phyloP scores from a whole-genome alignment of 2,113 vertebrate genomes.

The Dipodomys merriami region DNA sequence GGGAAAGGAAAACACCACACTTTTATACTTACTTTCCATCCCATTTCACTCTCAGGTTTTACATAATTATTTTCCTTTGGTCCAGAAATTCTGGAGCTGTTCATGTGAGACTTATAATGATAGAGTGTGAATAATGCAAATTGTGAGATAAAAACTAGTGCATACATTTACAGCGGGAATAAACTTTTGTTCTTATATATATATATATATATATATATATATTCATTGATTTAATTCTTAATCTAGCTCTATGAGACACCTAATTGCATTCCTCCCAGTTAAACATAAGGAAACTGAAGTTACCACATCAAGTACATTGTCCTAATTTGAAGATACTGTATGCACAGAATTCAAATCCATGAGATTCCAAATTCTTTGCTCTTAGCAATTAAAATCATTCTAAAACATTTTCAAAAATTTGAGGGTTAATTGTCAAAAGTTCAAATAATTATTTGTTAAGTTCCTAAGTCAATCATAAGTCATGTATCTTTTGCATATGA shows the following conservation, averaged over 20 bases:
- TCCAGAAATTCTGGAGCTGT: slow-evolving; percentile 11
- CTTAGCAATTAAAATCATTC: neutral
- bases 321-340: neutral
- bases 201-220: too few species aligned
- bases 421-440: neutral
- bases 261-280: neutral
- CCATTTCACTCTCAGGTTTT: neutral
- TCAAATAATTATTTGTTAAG: slow-evolving; percentile 42
- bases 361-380: slow-evolving; percentile 12
- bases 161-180: neutral
- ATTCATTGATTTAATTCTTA: slow-evolving; percentile 2
- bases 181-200: neutral
- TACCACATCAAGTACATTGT: neutral
- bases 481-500: neutral
- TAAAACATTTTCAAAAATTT: slow-evolving; percentile 31
- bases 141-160: neutral
- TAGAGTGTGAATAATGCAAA: neutral
- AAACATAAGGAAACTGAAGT: neutral
- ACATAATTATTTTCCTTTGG: neutral
- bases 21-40: neutral
- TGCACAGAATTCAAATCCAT: neutral
- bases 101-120: neutral
- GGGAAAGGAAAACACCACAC: neutral
- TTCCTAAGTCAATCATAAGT: neutral
- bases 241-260: neutral